Conservation (phyloP, 2,113 vertebrate species). For the Myotis yumanensis region DNA sequence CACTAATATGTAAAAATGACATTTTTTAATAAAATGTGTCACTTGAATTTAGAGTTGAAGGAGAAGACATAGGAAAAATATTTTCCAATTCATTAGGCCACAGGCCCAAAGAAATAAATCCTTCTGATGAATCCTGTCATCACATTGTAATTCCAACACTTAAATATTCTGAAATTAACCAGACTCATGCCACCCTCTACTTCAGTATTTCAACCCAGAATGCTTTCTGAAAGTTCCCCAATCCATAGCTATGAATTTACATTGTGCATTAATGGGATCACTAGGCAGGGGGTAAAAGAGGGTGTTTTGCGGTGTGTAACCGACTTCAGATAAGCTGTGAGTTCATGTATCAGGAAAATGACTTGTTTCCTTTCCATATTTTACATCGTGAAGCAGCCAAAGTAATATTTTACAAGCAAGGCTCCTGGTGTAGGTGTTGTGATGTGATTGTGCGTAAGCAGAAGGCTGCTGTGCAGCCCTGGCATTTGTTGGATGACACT, state of each 20-base stretch:
- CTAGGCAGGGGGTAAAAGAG: constrained; percentile 55
- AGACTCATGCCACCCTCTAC: constrained; percentile 79
- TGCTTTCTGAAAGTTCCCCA: constrained; percentile 73
- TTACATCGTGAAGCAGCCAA: constrained; percentile 37
- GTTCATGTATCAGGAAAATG: constrained; percentile 73
- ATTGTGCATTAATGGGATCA: constrained; percentile 51
- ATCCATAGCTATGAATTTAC: constrained; percentile 64
- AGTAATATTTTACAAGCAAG: constrained; percentile 29
- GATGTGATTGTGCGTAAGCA: background rate
- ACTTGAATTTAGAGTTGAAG: constrained; percentile 83
- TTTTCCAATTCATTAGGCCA: constrained; percentile 86
- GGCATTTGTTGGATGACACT: constrained; percentile 5
- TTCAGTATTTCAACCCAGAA: constrained; percentile 71
- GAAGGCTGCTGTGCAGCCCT: background rate
- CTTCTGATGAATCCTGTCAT: constrained; percentile 85
- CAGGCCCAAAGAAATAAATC: constrained; percentile 85
- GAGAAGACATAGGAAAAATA: constrained; percentile 83
- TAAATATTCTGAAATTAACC: constrained; percentile 85
- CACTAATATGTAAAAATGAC: constrained; percentile 79
- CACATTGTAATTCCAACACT: constrained; percentile 82
- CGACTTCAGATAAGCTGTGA: constrained; percentile 75
- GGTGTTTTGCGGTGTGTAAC: constrained; percentile 66
- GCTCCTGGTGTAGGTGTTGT: background rate
- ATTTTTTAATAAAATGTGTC: constrained; percentile 83
- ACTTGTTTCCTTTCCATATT: constrained; percentile 73